phyloP scores from a whole-genome alignment of 2,113 vertebrate species.

The Zosterops pallidus region DNA sequence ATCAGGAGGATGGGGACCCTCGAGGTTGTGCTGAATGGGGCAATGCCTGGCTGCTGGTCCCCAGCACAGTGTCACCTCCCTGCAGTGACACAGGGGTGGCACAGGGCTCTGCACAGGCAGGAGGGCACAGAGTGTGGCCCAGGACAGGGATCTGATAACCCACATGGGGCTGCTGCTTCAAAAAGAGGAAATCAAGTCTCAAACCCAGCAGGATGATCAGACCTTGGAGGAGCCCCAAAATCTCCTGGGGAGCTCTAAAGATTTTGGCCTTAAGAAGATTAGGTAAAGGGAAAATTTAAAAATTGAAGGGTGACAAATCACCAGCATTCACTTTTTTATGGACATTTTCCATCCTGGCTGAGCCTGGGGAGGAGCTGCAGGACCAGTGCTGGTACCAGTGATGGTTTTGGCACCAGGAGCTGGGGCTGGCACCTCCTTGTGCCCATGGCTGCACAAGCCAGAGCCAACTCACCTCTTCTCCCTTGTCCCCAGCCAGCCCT shows the following conservation, averaged over 20 bases:
- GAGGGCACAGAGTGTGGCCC: not conserved
- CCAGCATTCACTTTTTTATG: not conserved
- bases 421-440: rapidly evolving
- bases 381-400: not conserved
- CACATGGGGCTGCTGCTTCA: not conserved
- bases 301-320: not conserved
- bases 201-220: not conserved
- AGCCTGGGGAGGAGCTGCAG: not conserved
- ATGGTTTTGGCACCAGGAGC: not conserved
- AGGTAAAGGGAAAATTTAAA: rapidly evolving
- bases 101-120: not conserved
- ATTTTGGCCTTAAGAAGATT: not conserved
- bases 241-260: not conserved
- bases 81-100: not conserved
- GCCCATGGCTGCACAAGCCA: not conserved
- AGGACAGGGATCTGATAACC: not conserved
- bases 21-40: too few relatives aligned
- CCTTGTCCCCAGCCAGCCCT: constrained; percentile 81
- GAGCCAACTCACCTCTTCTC: constrained; percentile 82
- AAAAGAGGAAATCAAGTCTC: not conserved
- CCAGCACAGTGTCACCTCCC: not conserved
- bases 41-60: not conserved
- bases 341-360: not conserved
- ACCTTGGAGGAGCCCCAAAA: not conserved
- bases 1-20: rapidly evolving